Evolutionary conservation across 2,797 vertebrate genomes (phyloP).

Genomic region (Apodemus agrarius): DNA sequence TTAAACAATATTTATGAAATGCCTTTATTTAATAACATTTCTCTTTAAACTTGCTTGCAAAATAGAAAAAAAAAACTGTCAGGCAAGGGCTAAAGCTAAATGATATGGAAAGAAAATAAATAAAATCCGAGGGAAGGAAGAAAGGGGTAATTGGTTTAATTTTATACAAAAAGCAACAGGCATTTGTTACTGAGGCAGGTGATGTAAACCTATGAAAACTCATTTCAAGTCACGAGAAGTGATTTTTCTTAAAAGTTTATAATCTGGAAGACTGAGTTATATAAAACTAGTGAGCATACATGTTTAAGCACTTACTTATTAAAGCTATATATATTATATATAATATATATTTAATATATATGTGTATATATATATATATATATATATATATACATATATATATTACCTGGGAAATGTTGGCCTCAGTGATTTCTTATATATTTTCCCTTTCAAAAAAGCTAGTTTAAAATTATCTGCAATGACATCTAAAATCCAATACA

Average conservation of each 20-base stretch:
- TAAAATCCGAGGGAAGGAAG: conserved; percentile 56
- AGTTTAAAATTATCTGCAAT: conserved; percentile 12
- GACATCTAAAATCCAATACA: neutral
- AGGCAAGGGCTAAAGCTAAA: conserved; percentile 70
- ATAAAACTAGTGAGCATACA: neutral
- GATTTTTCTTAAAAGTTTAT: conserved; percentile 20
- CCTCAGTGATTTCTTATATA: neutral
- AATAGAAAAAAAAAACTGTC: conserved; percentile 67
- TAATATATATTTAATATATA: too few species aligned
- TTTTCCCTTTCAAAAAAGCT: neutral
- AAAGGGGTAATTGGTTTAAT: conserved; percentile 35
- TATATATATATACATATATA: neutral
- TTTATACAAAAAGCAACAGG: conserved; percentile 50
- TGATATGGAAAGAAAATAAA: conserved; percentile 71
- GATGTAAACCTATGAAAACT: neutral
- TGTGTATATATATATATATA: neutral
- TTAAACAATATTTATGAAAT: conserved; percentile 84
- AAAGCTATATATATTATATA: neutral
- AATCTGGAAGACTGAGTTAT: neutral
- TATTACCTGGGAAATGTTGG: neutral
- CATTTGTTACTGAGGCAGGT: neutral
- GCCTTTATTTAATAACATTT: conserved; percentile 83
- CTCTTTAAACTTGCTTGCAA: conserved; percentile 75
- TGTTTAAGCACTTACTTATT: neutral
- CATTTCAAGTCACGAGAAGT: neutral